Evolutionary conservation across 1,140 invertebrate genomes (phyloP), one percentile per base, ranked within the genome.

Genomic region (Pantala flavescens): DNA sequence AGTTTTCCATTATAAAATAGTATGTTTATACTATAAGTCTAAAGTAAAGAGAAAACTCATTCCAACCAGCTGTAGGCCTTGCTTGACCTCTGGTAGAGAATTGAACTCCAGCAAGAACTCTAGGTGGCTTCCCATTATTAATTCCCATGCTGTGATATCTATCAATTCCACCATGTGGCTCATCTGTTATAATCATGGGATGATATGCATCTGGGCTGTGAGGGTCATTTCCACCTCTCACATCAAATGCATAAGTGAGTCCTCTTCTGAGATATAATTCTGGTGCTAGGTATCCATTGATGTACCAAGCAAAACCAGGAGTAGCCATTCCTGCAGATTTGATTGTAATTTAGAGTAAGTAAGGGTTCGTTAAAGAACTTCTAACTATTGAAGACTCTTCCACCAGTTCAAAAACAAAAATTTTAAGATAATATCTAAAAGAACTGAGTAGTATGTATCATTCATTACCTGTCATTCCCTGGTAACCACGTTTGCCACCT

Each of bases 151-250:
- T 63, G 14, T 63, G 49, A 63, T 63, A 19, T 43, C 89, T 85
- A 79, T 93, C 91, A 75, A 90, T 92, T 0, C 93, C 94, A 70
- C 94, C 94, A 77, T 90, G 87, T 0, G 90, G 88, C 80, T 95
- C 93, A 79, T 93, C 90, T 3, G 95, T 95, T 75, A 98, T 92
- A 71, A 98, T 94, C 43, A 98, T 84, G 10, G 96, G 96, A 86
- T 98, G 95, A 83, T 97, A 97, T 79, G 89, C 87, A 71, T 92
- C 88, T 0, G 93, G 85, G 76, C 92, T 94, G 80, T 96, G 92
- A 5, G 94, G 93, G 84, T 97, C 93, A 79, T 95, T 95, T 0
- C 95, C 95, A 42, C 94, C 95, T 75, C 88, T 86, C 24, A 95
- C 90, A 75, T 81, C 86, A 78, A 97, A 95, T 14, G 86, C 89